Percentiles rank a stretch among this genome's conserved stretches.
phyloP scores from a whole-genome alignment of 2,113 vertebrate genomes.

The Laticauda laticaudata region DNA sequence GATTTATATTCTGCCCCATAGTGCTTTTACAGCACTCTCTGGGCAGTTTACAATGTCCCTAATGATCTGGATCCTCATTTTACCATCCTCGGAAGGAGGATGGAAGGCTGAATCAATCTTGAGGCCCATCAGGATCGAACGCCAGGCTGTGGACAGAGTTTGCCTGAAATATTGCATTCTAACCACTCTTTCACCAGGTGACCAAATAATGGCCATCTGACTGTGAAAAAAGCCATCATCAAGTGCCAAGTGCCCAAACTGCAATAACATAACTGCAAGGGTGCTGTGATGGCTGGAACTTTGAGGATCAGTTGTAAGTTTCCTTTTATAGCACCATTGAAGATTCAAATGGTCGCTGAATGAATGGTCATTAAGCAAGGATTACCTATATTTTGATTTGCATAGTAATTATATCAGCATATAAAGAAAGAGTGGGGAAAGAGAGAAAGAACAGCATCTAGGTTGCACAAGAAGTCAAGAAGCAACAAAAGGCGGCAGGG shows the following conservation, averaged over 20 bases:
- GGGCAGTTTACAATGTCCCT: neutral
- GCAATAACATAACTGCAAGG: neutral
- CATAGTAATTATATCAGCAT: neutral
- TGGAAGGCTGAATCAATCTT: neutral
- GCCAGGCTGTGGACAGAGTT: too few relatives aligned
- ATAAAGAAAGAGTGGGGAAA: neutral
- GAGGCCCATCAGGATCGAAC: too few relatives aligned
- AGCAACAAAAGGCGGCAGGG: neutral
- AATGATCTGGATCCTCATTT: neutral
- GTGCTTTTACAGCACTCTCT: neutral
- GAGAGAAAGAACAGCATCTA: neutral
- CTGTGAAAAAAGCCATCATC: neutral
- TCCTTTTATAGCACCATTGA: neutral
- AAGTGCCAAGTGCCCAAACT: neutral
- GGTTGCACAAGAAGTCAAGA: neutral
- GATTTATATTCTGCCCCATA: neutral
- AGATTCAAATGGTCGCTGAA: neutral
- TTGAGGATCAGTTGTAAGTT: neutral
- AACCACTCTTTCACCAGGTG: neutral
- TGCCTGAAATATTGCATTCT: too few relatives aligned
- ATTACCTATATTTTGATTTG: neutral
- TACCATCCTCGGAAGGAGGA: neutral
- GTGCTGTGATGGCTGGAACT: neutral
- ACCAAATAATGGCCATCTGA: neutral
- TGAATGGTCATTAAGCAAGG: neutral